Conservation (phyloP, 2,888 invertebrate species). For the Cataglyphis albicans region DNA sequence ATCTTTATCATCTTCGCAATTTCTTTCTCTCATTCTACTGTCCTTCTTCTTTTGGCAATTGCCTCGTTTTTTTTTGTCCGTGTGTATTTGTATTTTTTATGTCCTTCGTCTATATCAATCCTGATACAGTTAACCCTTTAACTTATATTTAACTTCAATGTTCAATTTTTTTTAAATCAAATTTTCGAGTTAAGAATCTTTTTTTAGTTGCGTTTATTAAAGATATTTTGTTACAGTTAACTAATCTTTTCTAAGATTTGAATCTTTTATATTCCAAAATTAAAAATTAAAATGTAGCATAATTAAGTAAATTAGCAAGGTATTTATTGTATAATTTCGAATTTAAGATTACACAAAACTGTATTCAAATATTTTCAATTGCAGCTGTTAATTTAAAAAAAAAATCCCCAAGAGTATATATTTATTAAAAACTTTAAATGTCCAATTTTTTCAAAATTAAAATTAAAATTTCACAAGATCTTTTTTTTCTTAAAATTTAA, state of each 20-base stretch:
- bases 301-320: not conserved
- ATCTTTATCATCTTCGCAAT: slow-evolving; percentile 13
- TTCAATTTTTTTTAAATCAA: not conserved
- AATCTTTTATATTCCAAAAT: not conserved
- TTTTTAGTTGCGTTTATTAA: not conserved
- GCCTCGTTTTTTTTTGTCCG: not conserved
- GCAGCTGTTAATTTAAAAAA: not conserved
- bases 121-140: slow-evolving; percentile 47
- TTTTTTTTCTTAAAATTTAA: not conserved
- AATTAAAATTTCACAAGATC: not conserved
- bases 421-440: slow-evolving; percentile 1
- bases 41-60: slow-evolving; percentile 47
- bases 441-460: not conserved
- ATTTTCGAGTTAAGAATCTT: not conserved
- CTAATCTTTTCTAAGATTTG: not conserved
- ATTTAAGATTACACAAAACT: not conserved
- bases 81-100: slow-evolving; percentile 16
- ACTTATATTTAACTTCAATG: slow-evolving; percentile 12
- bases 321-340: not conserved
- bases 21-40: not conserved
- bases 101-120: slow-evolving; percentile 26
- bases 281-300: not conserved
- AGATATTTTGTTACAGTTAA: not conserved
- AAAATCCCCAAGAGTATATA: not conserved
- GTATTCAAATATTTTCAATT: not conserved